Evolutionary conservation across 2,797 vertebrate species (phyloP).

Genomic region (Dallia pectoralis): DNA sequence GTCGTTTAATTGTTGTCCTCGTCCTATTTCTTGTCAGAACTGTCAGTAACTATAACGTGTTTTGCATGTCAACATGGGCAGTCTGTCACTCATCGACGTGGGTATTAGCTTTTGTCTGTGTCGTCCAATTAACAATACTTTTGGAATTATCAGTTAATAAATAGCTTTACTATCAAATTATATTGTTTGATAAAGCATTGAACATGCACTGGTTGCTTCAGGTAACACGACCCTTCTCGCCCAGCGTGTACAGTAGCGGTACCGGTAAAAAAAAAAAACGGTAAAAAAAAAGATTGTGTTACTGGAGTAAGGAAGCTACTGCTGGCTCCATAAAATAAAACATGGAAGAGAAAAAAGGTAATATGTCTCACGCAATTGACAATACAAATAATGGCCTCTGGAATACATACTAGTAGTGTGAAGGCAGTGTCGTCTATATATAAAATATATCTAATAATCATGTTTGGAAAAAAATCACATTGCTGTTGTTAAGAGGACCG

Average conservation of each 20-base stretch:
- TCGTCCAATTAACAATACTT: neutral
- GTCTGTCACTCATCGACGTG: neutral
- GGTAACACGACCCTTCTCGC: neutral
- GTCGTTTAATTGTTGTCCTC: slow-evolving; percentile 33
- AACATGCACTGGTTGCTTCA: neutral
- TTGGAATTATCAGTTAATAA: neutral
- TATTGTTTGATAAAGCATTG: neutral
- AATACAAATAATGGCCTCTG: slow-evolving; percentile 34
- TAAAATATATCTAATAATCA: slow-evolving; percentile 65
- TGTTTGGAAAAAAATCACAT: slow-evolving; percentile 67
- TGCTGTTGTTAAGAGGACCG: slow-evolving; percentile 60
- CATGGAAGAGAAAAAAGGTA: neutral
- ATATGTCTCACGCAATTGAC: slow-evolving; percentile 34
- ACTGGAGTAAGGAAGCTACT: neutral
- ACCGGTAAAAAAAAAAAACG: neutral
- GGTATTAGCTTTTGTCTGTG: neutral
- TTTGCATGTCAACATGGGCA: neutral
- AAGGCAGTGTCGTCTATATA: slow-evolving; percentile 37
- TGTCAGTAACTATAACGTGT: slow-evolving; percentile 8
- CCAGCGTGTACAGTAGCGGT: neutral
- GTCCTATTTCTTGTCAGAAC: slow-evolving; percentile 6
- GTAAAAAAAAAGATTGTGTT: neutral
- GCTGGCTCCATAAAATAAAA: neutral
- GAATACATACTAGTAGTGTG: slow-evolving; percentile 25
- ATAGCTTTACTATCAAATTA: neutral